Conservation (phyloP, 1,140 invertebrate genomes). For the Lanistes nyassanus region DNA sequence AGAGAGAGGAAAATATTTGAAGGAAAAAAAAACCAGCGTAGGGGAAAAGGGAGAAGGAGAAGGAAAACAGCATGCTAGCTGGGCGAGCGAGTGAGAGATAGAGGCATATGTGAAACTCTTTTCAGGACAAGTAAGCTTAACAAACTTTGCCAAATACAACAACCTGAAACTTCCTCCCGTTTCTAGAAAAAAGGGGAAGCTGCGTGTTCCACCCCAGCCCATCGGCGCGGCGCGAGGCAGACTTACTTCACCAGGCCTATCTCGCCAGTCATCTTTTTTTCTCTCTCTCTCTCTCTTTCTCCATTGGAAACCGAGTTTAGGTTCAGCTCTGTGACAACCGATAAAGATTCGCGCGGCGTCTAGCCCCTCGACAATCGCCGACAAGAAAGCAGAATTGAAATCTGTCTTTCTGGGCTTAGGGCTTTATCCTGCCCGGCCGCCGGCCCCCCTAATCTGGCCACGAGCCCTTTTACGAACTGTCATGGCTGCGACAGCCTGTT, state of each 20-base stretch:
- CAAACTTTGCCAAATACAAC: no score
- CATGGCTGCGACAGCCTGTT: slow-evolving; percentile 2
- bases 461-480: not conserved
- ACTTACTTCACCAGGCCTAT: no score
- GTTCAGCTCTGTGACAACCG: not conserved
- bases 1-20: not conserved
- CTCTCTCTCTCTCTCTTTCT: no score
- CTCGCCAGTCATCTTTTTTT: no score
- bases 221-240: no score
- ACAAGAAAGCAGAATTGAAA: slow-evolving; percentile 1
- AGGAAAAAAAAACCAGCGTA: no score
- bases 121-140: no score
- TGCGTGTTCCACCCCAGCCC: no score
- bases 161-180: no score
- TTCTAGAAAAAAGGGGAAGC: no score
- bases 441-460: not conserved
- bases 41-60: not conserved
- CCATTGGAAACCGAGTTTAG: no score
- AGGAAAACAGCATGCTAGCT: no score
- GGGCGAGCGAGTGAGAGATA: not conserved
- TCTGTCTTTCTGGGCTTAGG: not conserved
- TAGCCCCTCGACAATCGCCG: not conserved
- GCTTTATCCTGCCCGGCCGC: not conserved
- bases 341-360: slow-evolving; percentile 3
- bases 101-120: not conserved